Percentiles rank a stretch among this genome's conserved stretches.
These are phyloP conservation scores for Sebastes glaucus DNA, from an alignment of 2,797 vertebrate species.

Conservation along the genomic window DNA sequence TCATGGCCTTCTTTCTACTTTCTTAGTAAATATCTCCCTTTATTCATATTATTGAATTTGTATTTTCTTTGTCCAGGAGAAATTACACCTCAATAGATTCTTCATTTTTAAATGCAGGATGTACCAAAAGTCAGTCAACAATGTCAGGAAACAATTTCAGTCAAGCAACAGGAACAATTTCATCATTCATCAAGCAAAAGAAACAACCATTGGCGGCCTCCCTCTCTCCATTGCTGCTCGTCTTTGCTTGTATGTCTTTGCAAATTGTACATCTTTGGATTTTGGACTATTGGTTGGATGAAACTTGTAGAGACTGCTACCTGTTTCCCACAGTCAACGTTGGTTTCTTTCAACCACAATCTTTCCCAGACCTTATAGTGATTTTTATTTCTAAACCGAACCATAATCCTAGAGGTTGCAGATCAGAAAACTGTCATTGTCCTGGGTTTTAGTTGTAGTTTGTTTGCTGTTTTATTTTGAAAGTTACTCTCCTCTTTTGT, in stretches of 20 bases:
- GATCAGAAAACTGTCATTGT: too few species aligned
- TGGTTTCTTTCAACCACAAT: background rate
- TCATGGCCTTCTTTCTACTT: background rate
- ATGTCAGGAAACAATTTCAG: too few species aligned
- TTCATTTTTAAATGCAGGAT: too few species aligned
- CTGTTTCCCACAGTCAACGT: fast-evolving
- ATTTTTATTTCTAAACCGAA: background rate
- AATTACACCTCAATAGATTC: background rate
- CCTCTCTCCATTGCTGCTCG: background rate
- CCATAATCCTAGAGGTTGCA: background rate
- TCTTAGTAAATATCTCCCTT: fast-evolving
- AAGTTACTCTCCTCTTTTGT: fast-evolving
- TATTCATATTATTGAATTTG: background rate
- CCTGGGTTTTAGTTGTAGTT: too few species aligned
- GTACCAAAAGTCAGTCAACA: background rate
- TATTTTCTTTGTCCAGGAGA: background rate
- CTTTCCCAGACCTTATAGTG: background rate
- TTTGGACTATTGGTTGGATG: background rate
- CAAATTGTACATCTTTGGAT: too few species aligned
- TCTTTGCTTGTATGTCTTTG: too few species aligned
- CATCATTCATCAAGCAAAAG: background rate
- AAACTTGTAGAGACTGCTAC: too few species aligned
- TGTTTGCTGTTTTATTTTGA: too few species aligned
- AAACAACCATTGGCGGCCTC: background rate
- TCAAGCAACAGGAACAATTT: background rate